Percentiles rank a stretch among this genome's conserved stretches.
These are phyloP conservation scores for Stigmatopora nigra DNA, from an alignment of 2,113 vertebrate genomes.

Conservation along the genomic window DNA sequence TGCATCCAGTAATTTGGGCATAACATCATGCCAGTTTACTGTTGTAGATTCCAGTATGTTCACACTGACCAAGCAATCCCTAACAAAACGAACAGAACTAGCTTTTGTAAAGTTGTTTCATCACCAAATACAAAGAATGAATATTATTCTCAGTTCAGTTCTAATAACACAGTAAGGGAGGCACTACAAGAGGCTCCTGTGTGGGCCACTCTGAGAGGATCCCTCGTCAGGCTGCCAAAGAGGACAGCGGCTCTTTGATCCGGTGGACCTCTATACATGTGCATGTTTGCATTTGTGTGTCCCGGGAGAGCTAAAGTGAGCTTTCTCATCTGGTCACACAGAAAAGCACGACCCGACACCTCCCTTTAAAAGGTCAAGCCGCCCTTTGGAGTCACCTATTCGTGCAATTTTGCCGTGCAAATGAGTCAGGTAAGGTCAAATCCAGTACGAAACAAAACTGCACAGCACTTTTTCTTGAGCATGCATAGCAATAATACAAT, in stretches of 20 bases:
- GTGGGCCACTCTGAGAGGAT: conserved; percentile 57
- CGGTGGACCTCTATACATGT: conserved; percentile 28
- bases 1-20: too few species aligned
- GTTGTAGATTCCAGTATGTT: not conserved
- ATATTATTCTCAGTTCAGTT: conserved; percentile 26
- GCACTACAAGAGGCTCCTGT: conserved; percentile 59
- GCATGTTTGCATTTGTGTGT: conserved; percentile 19
- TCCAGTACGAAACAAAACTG: not conserved
- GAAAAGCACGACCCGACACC: conserved; percentile 43
- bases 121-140: conserved; percentile 1
- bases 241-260: conserved; percentile 60
- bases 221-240: conserved; percentile 59
- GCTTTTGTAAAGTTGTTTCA: not conserved
- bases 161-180: conserved; percentile 44
- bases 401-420: conserved; percentile 1
- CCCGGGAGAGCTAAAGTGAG: conserved; percentile 27
- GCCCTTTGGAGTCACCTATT: conserved; percentile 29
- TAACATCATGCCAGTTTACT: too few species aligned
- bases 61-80: not conserved
- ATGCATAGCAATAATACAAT: conserved; percentile 14
- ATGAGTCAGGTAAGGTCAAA: not conserved
- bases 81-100: not conserved
- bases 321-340: conserved; percentile 42
- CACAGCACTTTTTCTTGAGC: conserved; percentile 10
- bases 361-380: conserved; percentile 48